Percentiles rank a stretch among this genome's conserved stretches.
phyloP scores from a whole-genome alignment of 2,888 invertebrate species.

The Pegoplata infirma region DNA sequence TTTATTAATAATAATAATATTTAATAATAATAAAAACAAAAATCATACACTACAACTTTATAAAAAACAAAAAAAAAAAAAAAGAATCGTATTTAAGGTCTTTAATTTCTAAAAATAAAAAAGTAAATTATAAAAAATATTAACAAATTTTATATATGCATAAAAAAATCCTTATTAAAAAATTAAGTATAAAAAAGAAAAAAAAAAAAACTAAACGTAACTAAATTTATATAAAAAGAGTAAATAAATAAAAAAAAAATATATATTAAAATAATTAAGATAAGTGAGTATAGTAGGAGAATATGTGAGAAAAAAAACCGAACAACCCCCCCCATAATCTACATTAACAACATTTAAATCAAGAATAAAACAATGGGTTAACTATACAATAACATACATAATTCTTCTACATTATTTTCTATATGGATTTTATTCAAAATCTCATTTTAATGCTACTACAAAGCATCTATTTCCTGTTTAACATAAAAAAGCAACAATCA shows the following conservation, averaged over 20 bases:
- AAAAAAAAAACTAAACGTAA: constrained; percentile 67
- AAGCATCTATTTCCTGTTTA: constrained; percentile 48
- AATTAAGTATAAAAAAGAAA: constrained; percentile 52
- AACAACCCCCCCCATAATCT: constrained; percentile 23
- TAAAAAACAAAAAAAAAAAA: constrained; percentile 74
- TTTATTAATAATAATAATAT: constrained; percentile 68
- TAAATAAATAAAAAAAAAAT: constrained; percentile 66
- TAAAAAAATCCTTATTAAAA: constrained; percentile 61
- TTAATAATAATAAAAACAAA: constrained; percentile 64
- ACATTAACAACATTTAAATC: constrained; percentile 29
- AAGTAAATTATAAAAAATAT: constrained; percentile 64
- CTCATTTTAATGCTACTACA: constrained; percentile 31
- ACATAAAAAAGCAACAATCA: not conserved
- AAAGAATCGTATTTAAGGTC: constrained; percentile 77
- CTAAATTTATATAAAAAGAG: constrained; percentile 71
- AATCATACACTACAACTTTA: constrained; percentile 71
- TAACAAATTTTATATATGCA: constrained; percentile 61
- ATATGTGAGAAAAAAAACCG: constrained; percentile 33
- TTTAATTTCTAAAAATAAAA: constrained; percentile 76
- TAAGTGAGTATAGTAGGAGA: constrained; percentile 51
- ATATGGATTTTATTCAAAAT: constrained; percentile 28
- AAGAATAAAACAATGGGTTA: constrained; percentile 34
- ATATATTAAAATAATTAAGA: constrained; percentile 62
- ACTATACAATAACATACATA: constrained; percentile 17
- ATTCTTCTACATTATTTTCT: constrained; percentile 5